phyloP scores from a whole-genome alignment of 2,113 vertebrate genomes.

The Ginglymostoma cirratum region DNA sequence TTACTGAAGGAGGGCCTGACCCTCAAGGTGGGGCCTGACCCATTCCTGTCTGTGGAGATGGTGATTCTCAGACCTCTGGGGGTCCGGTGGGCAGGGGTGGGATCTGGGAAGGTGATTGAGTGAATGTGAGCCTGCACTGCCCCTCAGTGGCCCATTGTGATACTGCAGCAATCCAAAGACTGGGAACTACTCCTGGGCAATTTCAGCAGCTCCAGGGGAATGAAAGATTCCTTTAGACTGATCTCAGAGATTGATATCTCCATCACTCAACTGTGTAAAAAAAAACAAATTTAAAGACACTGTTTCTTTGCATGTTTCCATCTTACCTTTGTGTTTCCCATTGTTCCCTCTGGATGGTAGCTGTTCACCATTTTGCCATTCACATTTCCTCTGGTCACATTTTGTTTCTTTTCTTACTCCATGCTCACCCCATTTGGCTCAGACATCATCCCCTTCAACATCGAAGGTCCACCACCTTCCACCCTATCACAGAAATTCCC shows the following conservation, averaged over 20 bases:
- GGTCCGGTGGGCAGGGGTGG: too few species aligned
- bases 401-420: neutral
- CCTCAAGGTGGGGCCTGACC: too few species aligned
- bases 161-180: neutral
- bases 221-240: neutral
- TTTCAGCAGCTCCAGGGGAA: too few species aligned
- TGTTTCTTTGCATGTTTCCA: neutral
- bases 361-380: neutral
- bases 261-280: neutral
- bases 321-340: neutral
- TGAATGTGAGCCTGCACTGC: constrained; percentile 6
- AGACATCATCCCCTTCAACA: too few species aligned
- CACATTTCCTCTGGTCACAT: neutral
- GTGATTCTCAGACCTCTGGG: neutral
- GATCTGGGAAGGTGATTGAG: too few species aligned
- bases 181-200: neutral
- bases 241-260: neutral
- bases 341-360: neutral
- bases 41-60: neutral
- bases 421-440: neutral
- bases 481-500: too few species aligned
- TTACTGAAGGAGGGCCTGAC: too few species aligned
- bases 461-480: neutral
- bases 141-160: neutral
- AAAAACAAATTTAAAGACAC: neutral